These are phyloP conservation scores for Chaitophorus viminalis DNA, from an alignment of 2,888 invertebrate genomes.

Conservation along the genomic window DNA sequence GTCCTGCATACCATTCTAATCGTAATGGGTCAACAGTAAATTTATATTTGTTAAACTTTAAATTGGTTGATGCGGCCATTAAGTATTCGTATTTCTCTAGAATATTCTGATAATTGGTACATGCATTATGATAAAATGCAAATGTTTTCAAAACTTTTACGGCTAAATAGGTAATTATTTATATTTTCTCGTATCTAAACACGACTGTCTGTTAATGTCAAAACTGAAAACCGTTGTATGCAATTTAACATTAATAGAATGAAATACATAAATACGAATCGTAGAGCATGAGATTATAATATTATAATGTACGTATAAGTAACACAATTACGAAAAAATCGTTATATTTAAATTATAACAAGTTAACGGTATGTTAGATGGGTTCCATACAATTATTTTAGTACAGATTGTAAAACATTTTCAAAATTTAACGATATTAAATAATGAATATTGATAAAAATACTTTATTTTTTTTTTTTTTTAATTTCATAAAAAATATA, in stretches of 20 bases:
- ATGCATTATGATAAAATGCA: background rate
- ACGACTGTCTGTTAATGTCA: background rate
- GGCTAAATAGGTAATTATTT: background rate
- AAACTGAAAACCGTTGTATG: background rate
- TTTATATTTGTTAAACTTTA: slow-evolving; percentile 33
- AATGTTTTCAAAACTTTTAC: background rate
- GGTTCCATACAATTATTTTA: background rate
- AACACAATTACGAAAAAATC: background rate
- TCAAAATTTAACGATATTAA: background rate
- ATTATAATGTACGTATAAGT: background rate
- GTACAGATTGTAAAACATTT: background rate
- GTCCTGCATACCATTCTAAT: background rate
- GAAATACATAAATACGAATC: background rate
- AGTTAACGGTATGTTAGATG: background rate
- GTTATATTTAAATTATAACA: background rate
- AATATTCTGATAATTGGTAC: background rate
- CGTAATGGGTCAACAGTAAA: background rate
- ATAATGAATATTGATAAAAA: background rate
- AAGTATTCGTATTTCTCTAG: background rate
- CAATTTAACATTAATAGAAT: background rate
- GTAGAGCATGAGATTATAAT: background rate
- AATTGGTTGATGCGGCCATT: background rate
- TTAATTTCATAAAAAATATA: background rate
- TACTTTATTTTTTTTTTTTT: background rate
- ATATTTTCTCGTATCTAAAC: background rate